Conservation (phyloP, 2,888 invertebrate genomes). For the Dioctria rufipes region DNA sequence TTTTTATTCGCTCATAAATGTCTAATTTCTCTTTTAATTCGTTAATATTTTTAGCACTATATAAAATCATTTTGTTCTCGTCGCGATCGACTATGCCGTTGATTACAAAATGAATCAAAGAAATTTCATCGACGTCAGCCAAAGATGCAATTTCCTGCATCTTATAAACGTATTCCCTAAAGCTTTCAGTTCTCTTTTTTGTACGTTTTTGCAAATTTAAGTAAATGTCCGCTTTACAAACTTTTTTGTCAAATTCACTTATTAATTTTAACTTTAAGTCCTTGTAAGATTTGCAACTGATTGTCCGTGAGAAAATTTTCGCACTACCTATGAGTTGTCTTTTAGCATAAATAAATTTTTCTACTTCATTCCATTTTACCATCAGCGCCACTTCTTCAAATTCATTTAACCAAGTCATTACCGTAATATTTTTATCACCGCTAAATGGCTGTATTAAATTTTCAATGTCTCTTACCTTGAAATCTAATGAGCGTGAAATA, state of each 20-base stretch:
- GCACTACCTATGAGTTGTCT: not conserved
- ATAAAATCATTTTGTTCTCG: too few relatives aligned
- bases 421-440: not conserved
- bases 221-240: slow-evolving; percentile 26
- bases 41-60: not conserved
- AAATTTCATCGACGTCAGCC: slow-evolving; percentile 19
- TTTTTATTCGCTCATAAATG: slow-evolving; percentile 7
- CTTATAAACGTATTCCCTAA: slow-evolving; percentile 11
- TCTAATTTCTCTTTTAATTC: slow-evolving; percentile 32
- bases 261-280: slow-evolving; percentile 4
- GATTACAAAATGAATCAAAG: not conserved
- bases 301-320: not conserved
- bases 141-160: slow-evolving; percentile 15
- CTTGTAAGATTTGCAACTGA: too few relatives aligned
- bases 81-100: slow-evolving; percentile 10
- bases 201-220: not conserved
- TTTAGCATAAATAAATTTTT: too few relatives aligned
- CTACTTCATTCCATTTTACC: not conserved
- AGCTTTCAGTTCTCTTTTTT: not conserved
- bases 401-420: slow-evolving; percentile 9
- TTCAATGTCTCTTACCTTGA: too few relatives aligned
- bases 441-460: too few relatives aligned
- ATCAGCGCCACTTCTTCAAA: slow-evolving; percentile 20
- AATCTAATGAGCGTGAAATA: too few relatives aligned
- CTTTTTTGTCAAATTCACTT: slow-evolving; percentile 4